phyloP scores from a whole-genome alignment of 64 coral and sea anemone species.

The Actinia equina region DNA sequence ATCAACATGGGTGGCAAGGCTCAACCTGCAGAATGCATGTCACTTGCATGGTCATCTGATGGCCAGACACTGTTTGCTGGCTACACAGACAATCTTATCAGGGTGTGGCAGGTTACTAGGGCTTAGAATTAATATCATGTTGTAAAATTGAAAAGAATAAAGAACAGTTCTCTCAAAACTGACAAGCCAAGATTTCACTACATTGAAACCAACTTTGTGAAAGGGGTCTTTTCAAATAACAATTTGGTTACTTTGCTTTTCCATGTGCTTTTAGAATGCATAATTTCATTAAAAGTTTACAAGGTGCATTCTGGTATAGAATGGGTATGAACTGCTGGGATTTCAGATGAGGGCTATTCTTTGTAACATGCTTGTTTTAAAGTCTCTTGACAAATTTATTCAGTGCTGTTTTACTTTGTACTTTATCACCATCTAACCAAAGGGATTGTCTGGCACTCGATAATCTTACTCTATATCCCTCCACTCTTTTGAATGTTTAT shows the following conservation, averaged over 20 bases:
- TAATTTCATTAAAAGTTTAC: background rate
- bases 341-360: too few relatives aligned
- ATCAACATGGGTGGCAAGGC: slow-evolving; percentile 89
- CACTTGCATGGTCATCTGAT: slow-evolving; percentile 95
- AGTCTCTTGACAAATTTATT: too few relatives aligned
- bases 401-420: too few relatives aligned
- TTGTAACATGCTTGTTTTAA: too few relatives aligned
- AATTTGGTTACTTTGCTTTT: too few relatives aligned
- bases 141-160: slow-evolving; percentile 9
- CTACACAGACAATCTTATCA: slow-evolving; percentile 94
- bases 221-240: too few relatives aligned
- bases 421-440: too few relatives aligned
- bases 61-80: slow-evolving; percentile 97
- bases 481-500: too few relatives aligned
- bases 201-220: background rate
- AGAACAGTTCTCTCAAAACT: background rate
- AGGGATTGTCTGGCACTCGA: too few relatives aligned
- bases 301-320: background rate
- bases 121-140: slow-evolving; percentile 24
- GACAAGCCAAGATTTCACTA: background rate
- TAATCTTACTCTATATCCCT: background rate
- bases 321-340: background rate
- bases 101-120: slow-evolving; percentile 96
- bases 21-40: slow-evolving; percentile 61
- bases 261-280: background rate